Evolutionary conservation across 2,888 invertebrate genomes (phyloP), one percentile per base, ranked within the genome.

Genomic region (Netelia virgata): DNA sequence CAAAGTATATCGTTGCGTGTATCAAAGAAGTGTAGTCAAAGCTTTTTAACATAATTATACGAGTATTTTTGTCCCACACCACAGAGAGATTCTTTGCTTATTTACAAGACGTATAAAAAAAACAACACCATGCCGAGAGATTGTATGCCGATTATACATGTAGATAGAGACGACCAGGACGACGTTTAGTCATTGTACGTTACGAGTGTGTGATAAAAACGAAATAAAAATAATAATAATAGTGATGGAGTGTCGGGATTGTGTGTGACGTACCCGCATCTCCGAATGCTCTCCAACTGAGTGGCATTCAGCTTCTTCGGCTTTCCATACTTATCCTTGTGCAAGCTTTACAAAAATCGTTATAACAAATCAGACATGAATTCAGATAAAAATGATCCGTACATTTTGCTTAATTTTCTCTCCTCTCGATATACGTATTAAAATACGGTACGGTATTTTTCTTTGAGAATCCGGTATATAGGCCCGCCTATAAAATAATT

Each of bases 311-410:
- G 96, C 95, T 96, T 96, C 96, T 96, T 96, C 94, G 96, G 96
- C 95, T 96, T 96, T 94, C 96, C 96, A 95, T 96, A 96, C 94
- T 97, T 97, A 96, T 97, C 97, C 96, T 97, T 97, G 95, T 97
- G 97, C 96, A 95, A 96, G 96, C 96, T 97, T 97, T 95, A 96
- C 95, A 95, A 94, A 95, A 95, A 95, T 90, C 86, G 90, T 92
- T 91, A 92, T 86, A 90, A 87, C 77, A 87, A 85, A 88, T 90
- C 86, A 90, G 87, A 89, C 80, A 88, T 83, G 64, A 82, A 81
- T 50, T 70, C 36, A 57, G 68, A 55, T 57, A 23, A 61, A 69
- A 59, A 55, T 36, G 74, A 79, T 64, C 47, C 36, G 64, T 20
- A 76, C 55, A 28, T 69, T 74, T 16, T 36, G 36, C 20, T 74